Base-by-base conservation (phyloP, 1,140 invertebrate species). In the Pseudomyrmex dendroicus region DNA sequence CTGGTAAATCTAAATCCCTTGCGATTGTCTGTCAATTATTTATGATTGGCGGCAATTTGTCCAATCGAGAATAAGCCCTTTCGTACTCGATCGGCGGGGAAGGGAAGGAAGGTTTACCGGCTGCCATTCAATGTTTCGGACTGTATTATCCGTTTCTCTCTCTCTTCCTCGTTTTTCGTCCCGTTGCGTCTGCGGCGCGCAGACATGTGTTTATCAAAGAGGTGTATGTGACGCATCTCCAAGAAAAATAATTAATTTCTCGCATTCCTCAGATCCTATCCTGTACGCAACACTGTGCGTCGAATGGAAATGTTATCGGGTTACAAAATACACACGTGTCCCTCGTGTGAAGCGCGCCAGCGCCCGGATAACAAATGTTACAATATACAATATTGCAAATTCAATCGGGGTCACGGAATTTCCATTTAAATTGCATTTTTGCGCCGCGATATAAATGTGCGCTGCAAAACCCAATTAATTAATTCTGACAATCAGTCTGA, bases 11-110 rank as follows among this genome's bases (percentile, higher is more conserved):
- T 86, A 89, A 89, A 89, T 89, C 88, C 88, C 82, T 72, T 64
- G 87, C 85, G 86, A 92, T 92, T 92, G 90, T 89, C 91, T 92
- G 91, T 92, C 91, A 91, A 91, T 90, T 92, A 92, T 92, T 92
- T 92, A 92, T 92, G 91, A 92, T 92, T 92, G 91, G 89, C 87
- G 87, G 86, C 92, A 92, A 92, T 89, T 90, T 89, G 86, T 89
- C 67, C 89, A 90, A 92, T 91, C 83, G 83, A 73, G 86, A 85
- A 82, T 90, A 89, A 92, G 86, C 90, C 85, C 84, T 88, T 73
- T 70, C 67, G 52, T 80, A 50, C 54, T 86, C 76, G 87, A 90
- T 78, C 56, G 85, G 35, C 35, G 35, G 35, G 35, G 4, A 35
- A 35, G 5, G 35, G 35, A 35, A 7, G 5, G 5, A 35, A 35